Evolutionary conservation across 37 sponge, comb jelly and placozoan species (phyloP).

Genomic region (Theonella swinhoei): DNA sequence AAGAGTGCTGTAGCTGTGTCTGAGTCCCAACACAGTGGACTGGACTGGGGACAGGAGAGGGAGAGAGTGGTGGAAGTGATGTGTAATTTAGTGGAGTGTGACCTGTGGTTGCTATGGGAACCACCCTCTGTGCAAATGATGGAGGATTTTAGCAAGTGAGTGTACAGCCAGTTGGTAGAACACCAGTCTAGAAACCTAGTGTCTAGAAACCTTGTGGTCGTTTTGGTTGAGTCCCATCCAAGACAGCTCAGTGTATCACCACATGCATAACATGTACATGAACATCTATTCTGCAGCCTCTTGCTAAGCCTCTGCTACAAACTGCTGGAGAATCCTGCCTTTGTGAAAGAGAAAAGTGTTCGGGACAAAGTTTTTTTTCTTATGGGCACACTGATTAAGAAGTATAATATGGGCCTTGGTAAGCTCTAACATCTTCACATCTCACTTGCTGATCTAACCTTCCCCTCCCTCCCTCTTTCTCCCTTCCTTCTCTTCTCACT

Average conservation of each 20-base stretch:
- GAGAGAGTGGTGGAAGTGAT: constrained; percentile 39
- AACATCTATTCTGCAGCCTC: neutral
- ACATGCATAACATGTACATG: too few species aligned
- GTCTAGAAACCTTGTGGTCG: too few species aligned
- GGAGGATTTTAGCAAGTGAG: constrained; percentile 61
- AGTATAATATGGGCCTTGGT: constrained; percentile 81
- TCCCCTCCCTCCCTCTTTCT: too few species aligned
- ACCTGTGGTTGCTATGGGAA: constrained; percentile 71
- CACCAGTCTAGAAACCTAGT: too few species aligned
- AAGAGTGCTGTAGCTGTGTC: neutral
- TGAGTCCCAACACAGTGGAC: constrained; percentile 5
- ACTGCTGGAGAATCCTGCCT: constrained; percentile 74
- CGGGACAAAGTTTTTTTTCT: constrained; percentile 64
- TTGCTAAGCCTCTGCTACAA: constrained; percentile 76
- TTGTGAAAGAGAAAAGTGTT: constrained; percentile 56
- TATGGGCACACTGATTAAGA: constrained; percentile 68
- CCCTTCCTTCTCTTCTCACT: too few species aligned
- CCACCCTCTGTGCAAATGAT: constrained; percentile 65
- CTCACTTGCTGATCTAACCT: neutral
- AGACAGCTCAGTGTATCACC: too few species aligned
- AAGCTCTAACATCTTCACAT: constrained; percentile 19
- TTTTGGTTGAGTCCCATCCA: too few species aligned
- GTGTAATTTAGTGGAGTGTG: constrained; percentile 48
- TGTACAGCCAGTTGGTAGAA: neutral
- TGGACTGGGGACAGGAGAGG: constrained; percentile 50